phyloP scores from a whole-genome alignment of 1,140 invertebrate genomes.

The Trachelipus rathkii region DNA sequence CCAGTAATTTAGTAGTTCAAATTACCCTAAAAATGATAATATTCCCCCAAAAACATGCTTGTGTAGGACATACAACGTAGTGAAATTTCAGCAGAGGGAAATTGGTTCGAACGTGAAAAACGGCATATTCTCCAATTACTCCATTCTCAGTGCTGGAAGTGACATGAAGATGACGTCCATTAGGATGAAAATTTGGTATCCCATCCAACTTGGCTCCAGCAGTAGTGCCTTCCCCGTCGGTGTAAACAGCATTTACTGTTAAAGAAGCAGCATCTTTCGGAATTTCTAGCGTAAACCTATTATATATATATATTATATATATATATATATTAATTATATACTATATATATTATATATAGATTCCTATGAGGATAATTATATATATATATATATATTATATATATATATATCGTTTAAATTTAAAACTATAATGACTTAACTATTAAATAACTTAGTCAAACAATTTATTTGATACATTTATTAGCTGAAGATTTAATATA shows the following conservation, averaged over 20 bases:
- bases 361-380: too few relatives aligned
- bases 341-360: too few relatives aligned
- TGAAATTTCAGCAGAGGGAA: constrained; percentile 51
- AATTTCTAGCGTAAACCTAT: constrained; percentile 28
- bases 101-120: constrained; percentile 54
- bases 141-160: constrained; percentile 48
- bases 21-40: too few relatives aligned
- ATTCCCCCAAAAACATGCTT: not conserved
- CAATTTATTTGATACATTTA: too few relatives aligned
- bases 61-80: constrained; percentile 51
- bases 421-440: too few relatives aligned
- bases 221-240: constrained; percentile 44
- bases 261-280: constrained; percentile 43
- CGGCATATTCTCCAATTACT: constrained; percentile 51
- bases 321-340: too few relatives aligned
- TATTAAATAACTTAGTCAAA: too few relatives aligned
- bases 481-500: too few relatives aligned
- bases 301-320: too few relatives aligned
- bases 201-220: constrained; percentile 46
- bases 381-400: too few relatives aligned
- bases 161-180: constrained; percentile 49
- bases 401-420: too few relatives aligned
- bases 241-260: constrained; percentile 48
- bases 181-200: constrained; percentile 46
- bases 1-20: too few relatives aligned